Conservation (phyloP, 2,888 invertebrate species). For the Nasonovia ribisnigri region DNA sequence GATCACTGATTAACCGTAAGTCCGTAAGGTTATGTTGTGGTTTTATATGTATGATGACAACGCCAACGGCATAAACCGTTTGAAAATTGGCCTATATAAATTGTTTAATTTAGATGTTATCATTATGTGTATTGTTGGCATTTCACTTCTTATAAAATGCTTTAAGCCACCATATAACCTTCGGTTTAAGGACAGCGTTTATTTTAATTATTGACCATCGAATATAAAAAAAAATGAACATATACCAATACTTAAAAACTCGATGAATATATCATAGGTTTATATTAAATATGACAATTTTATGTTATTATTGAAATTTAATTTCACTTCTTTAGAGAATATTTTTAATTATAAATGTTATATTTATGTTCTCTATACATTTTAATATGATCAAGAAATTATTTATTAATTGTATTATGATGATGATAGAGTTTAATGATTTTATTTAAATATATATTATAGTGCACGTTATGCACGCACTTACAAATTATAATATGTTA, state of each 20-base stretch:
- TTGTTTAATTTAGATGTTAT: background rate
- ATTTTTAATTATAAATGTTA: background rate
- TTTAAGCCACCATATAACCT: slow-evolving; percentile 35
- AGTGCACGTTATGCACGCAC: background rate
- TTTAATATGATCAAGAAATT: background rate
- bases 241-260: background rate
- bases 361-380: background rate
- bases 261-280: background rate
- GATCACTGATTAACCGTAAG: slow-evolving; percentile 35
- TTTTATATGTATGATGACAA: slow-evolving; percentile 12
- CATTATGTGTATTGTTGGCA: background rate
- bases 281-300: background rate
- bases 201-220: slow-evolving; percentile 5
- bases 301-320: background rate
- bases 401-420: background rate
- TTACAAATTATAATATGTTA: background rate
- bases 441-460: background rate
- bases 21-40: slow-evolving; percentile 44
- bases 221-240: background rate
- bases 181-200: slow-evolving; percentile 20
- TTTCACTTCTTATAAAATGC: background rate
- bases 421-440: background rate
- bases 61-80: background rate
- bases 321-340: background rate
- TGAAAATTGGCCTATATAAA: slow-evolving; percentile 45